Base-by-base conservation (phyloP, 2,888 invertebrate species). In the Crocallis elinguaria region DNA sequence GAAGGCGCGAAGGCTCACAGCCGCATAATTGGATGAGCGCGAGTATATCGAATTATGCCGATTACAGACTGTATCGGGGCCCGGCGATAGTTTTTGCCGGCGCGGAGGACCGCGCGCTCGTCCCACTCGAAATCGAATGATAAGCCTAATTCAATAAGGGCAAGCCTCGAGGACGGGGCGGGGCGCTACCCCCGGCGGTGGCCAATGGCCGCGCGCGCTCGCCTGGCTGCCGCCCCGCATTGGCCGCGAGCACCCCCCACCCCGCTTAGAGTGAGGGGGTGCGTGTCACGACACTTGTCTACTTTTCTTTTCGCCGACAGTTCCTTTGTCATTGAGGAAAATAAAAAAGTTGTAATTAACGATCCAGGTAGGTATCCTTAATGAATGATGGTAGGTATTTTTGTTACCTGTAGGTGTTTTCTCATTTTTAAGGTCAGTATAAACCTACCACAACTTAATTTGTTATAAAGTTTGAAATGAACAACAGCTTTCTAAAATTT, bases 101-200 rank as follows among this genome's bases (percentile, higher is more conserved):
- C 78, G 74, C 82, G 79, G 83, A 89, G 88, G 79, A 85, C 89
- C 90, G 86, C 79, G 86, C 91, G 83, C 85, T 86, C 75, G 89
- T 84, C 89, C 86, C 88, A 86, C 88, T 88, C 83, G 88, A 92
- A 91, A 92, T 92, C 91, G 89, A 91, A 95, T 95, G 94, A 94
- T 95, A 94, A 94, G 94, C 94, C 93, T 94, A 94, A 95, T 94
- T 94, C 94, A 94, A 95, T 94, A 94, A 94, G 93, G 92, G 87
- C 89, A 85, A 84, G 86, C 85, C 86, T 88, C 88, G 89, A 87
- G 92, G 84, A 82, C 76, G 85, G 85, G 88, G 87, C 86, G 88
- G 88, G 79, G 82, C 84, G 80, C 77, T 84, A 83, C 86, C 85
- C 86, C 87, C 82, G 67, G 65, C 58, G 73, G 79, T 72, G 83